Evolutionary conservation across 2,888 invertebrate species (phyloP).

Genomic region (Lymantria dispar): DNA sequence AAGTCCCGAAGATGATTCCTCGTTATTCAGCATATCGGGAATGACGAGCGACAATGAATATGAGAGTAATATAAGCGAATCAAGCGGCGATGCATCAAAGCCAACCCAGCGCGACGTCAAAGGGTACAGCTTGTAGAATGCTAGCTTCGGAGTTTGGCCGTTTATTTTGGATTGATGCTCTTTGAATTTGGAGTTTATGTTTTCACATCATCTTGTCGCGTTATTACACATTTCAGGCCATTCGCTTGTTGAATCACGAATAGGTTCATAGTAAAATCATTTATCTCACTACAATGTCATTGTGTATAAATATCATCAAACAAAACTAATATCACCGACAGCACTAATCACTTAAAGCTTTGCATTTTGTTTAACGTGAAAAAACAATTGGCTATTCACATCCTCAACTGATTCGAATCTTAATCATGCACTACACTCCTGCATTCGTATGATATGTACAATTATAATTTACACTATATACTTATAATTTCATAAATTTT

Average conservation of each 20-base stretch:
- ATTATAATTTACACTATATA: conserved; percentile 9
- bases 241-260: conserved; percentile 33
- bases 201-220: conserved; percentile 26
- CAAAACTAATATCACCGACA: conserved; percentile 22
- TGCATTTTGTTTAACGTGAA: conserved; percentile 19
- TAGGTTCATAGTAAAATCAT: conserved; percentile 16
- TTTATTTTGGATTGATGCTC: conserved; percentile 65
- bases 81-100: conserved; percentile 75
- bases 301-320: conserved; percentile 11
- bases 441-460: conserved; percentile 11
- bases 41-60: conserved; percentile 82
- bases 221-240: conserved; percentile 22
- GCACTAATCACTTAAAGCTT: conserved; percentile 24
- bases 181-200: conserved; percentile 50
- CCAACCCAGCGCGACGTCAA: conserved; percentile 73
- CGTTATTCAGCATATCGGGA: conserved; percentile 81
- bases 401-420: conserved; percentile 17
- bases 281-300: conserved; percentile 21
- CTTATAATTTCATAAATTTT: conserved; percentile 3
- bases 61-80: conserved; percentile 80
- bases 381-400: conserved; percentile 11
- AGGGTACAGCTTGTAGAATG: conserved; percentile 79
- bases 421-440: conserved; percentile 3
- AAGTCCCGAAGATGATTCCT: conserved; percentile 81
- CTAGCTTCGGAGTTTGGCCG: conserved; percentile 71